Evolutionary conservation across 1,140 invertebrate genomes (phyloP).

Genomic region (Sycophila sp.): DNA sequence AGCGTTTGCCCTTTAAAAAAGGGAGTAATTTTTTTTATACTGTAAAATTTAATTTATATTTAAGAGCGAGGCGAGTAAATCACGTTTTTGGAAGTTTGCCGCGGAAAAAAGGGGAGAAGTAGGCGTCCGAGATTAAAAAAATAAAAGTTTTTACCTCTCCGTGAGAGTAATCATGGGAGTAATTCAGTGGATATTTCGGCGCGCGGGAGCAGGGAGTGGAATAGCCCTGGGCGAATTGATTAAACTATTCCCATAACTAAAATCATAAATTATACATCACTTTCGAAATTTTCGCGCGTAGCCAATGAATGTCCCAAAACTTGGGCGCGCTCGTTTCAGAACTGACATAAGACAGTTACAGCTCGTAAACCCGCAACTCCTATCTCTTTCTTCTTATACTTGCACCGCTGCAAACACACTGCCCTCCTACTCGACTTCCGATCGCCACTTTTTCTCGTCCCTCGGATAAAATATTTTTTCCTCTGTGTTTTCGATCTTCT

Average conservation of each 20-base stretch:
- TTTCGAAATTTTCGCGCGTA: constrained; percentile 24
- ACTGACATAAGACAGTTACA: constrained; percentile 34
- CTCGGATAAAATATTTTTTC: too few relatives aligned
- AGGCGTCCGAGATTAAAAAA: constrained; percentile 8
- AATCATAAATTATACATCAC: constrained; percentile 28
- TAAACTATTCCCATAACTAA: constrained; percentile 17
- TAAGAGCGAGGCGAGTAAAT: too few relatives aligned
- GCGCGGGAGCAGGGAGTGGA: too few relatives aligned
- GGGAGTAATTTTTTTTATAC: too few relatives aligned
- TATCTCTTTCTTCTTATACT: not conserved
- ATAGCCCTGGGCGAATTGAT: constrained; percentile 20
- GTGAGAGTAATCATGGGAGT: too few relatives aligned
- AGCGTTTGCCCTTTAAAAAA: too few relatives aligned
- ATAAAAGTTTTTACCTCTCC: not conserved
- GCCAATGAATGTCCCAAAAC: constrained; percentile 3
- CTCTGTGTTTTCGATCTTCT: not conserved
- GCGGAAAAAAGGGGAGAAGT: too few relatives aligned
- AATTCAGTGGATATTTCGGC: constrained; percentile 2
- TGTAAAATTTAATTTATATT: too few relatives aligned
- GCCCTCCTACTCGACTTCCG: not conserved
- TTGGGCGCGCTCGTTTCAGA: constrained; percentile 7
- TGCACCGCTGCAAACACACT: not conserved
- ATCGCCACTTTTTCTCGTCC: too few relatives aligned
- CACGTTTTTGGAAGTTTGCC: too few relatives aligned
- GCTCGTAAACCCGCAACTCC: constrained; percentile 27